phyloP scores from a whole-genome alignment of 1,140 invertebrate species.

The Aphidius gifuensis region DNA sequence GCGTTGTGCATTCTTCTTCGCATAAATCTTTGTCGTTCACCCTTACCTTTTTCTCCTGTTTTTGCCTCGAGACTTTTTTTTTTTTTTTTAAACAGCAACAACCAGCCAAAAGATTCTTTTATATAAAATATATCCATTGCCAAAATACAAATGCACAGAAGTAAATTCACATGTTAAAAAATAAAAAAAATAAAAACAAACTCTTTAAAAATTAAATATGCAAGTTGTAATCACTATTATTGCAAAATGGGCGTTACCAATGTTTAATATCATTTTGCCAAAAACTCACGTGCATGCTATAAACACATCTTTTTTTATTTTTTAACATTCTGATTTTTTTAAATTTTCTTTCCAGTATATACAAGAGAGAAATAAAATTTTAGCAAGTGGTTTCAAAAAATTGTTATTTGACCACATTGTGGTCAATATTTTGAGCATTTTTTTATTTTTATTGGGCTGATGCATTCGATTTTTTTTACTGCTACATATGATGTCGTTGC shows the following conservation, averaged over 20 bases:
- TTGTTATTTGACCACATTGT: neutral
- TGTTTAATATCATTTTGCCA: conserved; percentile 12
- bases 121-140: no score
- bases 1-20: conserved; percentile 15
- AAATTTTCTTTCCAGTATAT: no score
- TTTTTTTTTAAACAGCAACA: neutral
- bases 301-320: neutral
- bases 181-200: neutral
- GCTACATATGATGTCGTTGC: neutral
- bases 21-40: conserved; percentile 14
- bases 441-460: no score
- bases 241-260: conserved; percentile 13
- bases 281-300: neutral
- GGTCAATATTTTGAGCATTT: neutral
- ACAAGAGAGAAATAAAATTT: neutral
- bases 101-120: neutral
- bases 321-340: neutral
- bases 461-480: no score
- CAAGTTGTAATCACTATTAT: conserved; percentile 21
- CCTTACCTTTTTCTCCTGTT: conserved; percentile 5
- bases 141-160: no score
- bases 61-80: no score
- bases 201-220: no score
- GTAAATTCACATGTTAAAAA: neutral
- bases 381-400: conserved; percentile 1